Base-by-base conservation (phyloP, 1,140 invertebrate genomes). In the Oncopeltus fasciatus region DNA sequence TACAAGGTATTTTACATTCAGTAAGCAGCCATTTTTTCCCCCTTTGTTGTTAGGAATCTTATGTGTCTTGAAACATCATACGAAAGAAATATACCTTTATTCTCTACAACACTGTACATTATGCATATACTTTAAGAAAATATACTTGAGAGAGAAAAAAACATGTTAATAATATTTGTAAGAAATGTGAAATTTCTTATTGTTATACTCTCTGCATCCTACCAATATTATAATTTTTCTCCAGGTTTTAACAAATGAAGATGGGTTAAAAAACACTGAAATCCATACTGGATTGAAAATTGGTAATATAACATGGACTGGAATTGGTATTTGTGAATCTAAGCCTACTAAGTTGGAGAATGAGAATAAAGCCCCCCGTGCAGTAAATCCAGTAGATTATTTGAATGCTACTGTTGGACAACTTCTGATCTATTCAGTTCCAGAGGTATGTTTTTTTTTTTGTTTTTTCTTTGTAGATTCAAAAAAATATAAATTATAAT, bases 331-430 rank as follows among this genome's bases (percentile, higher is more conserved):
- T 16, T 88, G 86, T 68, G 79, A 81, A 56, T 74, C 75, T 57
- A 33, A 28, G n/a, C 49, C 68, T 66, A 31, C 65, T 12, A 67
- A 72, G 64, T 65, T 70, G 61, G 70, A 70, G 59, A 75, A 79
- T 26, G 74, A 78, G 61, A 91, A 91, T 67, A 82, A 80, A 67
- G 77, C 84, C 56, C 90, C 90, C 0, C 76, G 85, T 65, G 80
- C 86, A 16, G 76, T 88, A 44, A 92, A 93, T 74, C 87, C 86
- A 70, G 85, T 94, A 38, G 89, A 93, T 76, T 80, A 83, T 29
- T 77, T 93, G 26, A 87, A 87, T 68, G 87, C 86, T 24, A 84
- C 83, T 8, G 82, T 84, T 49, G 89, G 89, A 44, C 80, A 86
- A 70, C 74, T 92, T 64, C 77, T 92, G 2, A 76, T 90, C 0